Conservation (phyloP, 2,113 vertebrate species). For the Tylochromis polylepis region DNA sequence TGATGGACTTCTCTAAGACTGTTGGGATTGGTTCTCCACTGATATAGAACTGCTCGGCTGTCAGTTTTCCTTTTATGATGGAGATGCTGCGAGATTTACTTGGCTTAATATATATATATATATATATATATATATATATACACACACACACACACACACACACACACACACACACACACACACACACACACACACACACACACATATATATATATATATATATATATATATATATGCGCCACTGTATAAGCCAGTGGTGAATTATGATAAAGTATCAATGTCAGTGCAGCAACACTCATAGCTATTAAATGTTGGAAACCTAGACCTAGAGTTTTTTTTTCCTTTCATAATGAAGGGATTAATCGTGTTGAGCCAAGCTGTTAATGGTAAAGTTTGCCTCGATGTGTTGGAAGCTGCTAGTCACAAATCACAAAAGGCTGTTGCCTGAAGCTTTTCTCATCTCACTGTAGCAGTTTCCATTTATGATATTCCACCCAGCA, state of each 20-base stretch:
- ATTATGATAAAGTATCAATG: not conserved
- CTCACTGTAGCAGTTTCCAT: not conserved
- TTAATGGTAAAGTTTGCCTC: not conserved
- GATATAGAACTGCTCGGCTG: no score
- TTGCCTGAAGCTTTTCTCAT: not conserved
- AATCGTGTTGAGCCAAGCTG: not conserved
- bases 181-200: no score
- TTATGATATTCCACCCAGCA: not conserved
- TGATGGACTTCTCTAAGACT: no score
- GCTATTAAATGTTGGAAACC: not conserved
- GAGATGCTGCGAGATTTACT: no score
- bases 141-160: no score
- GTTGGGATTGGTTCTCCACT: no score
- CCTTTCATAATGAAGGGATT: not conserved
- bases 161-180: no score
- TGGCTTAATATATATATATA: no score
- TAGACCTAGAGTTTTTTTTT: not conserved
- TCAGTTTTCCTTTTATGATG: no score
- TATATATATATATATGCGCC: no score
- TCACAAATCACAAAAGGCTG: not conserved
- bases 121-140: no score
- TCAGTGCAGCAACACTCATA: not conserved
- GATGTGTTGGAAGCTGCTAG: not conserved
- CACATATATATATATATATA: no score
- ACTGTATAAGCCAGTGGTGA: not conserved